phyloP scores from a whole-genome alignment of 2,113 vertebrate species.

The Syngnathus scovelli region DNA sequence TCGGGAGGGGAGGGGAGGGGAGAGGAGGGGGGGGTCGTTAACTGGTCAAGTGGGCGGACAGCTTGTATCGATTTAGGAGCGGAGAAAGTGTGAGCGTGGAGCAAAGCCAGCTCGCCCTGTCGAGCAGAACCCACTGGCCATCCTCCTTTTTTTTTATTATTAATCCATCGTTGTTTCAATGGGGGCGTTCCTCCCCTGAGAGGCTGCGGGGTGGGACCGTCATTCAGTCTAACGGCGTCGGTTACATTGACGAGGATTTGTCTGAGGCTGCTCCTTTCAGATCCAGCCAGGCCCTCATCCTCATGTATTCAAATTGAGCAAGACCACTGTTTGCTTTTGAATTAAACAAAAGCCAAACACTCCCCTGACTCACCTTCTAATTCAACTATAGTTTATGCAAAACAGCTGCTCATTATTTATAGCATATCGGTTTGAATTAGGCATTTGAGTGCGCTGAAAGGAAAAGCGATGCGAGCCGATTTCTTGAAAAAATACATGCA shows the following conservation, averaged over 20 bases:
- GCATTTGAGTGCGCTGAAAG: not conserved
- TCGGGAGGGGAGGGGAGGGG: not conserved
- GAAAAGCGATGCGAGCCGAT: constrained; percentile 5
- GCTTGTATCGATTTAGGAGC: constrained; percentile 69
- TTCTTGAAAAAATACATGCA: not conserved
- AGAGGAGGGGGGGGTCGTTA: constrained; percentile 37
- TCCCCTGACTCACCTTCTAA: constrained; percentile 44
- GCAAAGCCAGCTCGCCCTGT: constrained; percentile 67
- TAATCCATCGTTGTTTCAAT: constrained; percentile 72
- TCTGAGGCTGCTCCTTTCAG: constrained; percentile 69
- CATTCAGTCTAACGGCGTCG: constrained; percentile 71
- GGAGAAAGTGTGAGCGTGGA: constrained; percentile 43
- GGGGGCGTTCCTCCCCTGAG: constrained; percentile 74
- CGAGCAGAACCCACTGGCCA: constrained; percentile 65
- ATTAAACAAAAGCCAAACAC: constrained; percentile 61
- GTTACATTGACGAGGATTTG: constrained; percentile 74
- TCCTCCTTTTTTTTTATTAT: constrained; percentile 65
- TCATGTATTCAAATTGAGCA: constrained; percentile 66
- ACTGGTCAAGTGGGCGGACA: constrained; percentile 72
- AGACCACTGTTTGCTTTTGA: constrained; percentile 60
- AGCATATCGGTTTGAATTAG: constrained; percentile 17
- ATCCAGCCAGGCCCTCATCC: constrained; percentile 61
- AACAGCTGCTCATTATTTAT: constrained; percentile 58
- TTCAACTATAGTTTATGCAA: constrained; percentile 50
- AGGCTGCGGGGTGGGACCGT: constrained; percentile 68